Percentiles rank a stretch among this genome's conserved stretches.
phyloP scores from a whole-genome alignment of 2,888 invertebrate genomes.

The Petrolisthes manimaculis region DNA sequence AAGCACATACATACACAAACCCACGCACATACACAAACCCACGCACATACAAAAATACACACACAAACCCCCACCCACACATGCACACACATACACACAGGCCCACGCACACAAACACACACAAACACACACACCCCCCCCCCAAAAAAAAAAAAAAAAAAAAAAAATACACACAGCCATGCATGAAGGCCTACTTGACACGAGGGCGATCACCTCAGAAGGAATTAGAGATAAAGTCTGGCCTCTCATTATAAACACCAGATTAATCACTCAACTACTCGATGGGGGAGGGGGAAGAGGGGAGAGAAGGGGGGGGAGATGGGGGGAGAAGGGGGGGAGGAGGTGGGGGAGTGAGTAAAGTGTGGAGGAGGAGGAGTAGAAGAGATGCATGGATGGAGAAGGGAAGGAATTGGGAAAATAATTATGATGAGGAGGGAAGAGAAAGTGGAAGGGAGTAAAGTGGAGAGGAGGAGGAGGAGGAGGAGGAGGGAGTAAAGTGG shows the following conservation, averaged over 20 bases:
- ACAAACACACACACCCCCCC: too few relatives aligned
- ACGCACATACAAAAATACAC: background rate
- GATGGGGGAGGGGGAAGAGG: too few relatives aligned
- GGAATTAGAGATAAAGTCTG: background rate
- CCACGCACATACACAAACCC: too few relatives aligned
- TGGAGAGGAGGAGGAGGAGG: background rate
- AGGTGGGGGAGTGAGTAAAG: too few relatives aligned
- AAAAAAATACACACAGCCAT: too few relatives aligned
- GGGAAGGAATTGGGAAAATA: background rate
- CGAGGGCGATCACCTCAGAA: too few relatives aligned
- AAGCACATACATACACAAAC: too few relatives aligned
- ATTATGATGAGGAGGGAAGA: background rate
- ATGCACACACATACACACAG: background rate
- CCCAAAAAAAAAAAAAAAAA: too few relatives aligned
- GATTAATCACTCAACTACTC: background rate
- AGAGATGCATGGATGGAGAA: background rate
- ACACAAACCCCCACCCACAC: background rate
- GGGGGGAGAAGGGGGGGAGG: slow-evolving; percentile 4
- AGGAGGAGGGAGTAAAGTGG: background rate
- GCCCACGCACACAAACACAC: background rate
- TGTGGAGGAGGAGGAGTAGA: background rate
- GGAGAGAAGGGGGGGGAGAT: too few relatives aligned
- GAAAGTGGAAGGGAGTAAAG: background rate
- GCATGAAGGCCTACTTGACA: too few relatives aligned
- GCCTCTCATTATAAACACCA: slow-evolving; percentile 11